These are phyloP conservation scores for Meiosimyza platycephala DNA, from an alignment of 2,888 invertebrate species.

Conservation along the genomic window DNA sequence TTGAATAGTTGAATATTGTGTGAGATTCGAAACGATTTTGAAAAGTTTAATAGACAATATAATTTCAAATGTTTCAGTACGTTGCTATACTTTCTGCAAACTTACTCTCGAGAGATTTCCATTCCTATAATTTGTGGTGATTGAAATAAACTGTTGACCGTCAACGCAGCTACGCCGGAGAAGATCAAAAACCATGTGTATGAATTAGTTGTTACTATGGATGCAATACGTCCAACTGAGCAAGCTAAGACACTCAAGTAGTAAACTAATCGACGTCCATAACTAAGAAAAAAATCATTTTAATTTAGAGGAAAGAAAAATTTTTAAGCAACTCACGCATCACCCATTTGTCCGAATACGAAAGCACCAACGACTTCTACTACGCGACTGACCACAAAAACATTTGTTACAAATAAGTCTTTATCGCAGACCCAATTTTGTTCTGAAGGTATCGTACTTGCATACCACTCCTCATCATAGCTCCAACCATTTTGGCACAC, in stretches of 20 bases:
- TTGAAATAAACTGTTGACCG: constrained; percentile 68
- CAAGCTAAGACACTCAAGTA: constrained; percentile 67
- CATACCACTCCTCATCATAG: constrained; percentile 71
- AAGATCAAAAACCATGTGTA: constrained; percentile 67
- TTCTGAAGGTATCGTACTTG: constrained; percentile 68
- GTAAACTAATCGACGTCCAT: constrained; percentile 69
- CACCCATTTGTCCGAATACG: constrained; percentile 71
- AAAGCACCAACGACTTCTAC: constrained; percentile 71
- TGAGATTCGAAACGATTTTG: background rate
- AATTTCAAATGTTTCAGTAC: background rate
- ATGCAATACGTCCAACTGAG: constrained; percentile 66
- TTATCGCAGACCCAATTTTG: constrained; percentile 72
- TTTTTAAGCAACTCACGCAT: constrained; percentile 67
- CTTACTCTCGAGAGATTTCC: constrained; percentile 70
- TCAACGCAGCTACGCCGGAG: constrained; percentile 67
- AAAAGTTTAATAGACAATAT: background rate
- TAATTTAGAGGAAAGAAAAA: background rate
- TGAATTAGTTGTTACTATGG: constrained; percentile 64
- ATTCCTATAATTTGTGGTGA: constrained; percentile 69
- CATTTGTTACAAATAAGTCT: constrained; percentile 70
- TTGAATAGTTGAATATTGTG: no score
- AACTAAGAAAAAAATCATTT: constrained; percentile 59
- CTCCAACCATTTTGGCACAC: constrained; percentile 71
- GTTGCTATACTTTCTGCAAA: constrained; percentile 37
- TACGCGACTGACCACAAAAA: constrained; percentile 69